A percentile compares a stretch with the other conserved stretches of the same genome.
Evolutionary conservation across 2,888 invertebrate genomes (phyloP).

Genomic region (Yponomeuta sedellus): DNA sequence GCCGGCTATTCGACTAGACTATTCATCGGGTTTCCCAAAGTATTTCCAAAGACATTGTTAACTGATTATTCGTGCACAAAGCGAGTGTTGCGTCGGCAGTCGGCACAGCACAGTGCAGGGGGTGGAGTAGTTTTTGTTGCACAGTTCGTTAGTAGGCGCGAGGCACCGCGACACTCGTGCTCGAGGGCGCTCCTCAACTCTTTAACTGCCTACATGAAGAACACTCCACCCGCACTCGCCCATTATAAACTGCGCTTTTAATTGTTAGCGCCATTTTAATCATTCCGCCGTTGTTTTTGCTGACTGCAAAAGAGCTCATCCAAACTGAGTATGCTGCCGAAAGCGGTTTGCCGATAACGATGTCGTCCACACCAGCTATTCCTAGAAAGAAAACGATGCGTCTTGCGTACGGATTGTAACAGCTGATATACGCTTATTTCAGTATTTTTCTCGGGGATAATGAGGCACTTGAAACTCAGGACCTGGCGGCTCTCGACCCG

Average conservation of each 20-base stretch:
- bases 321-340: neutral
- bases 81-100: conserved; percentile 6
- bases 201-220: conserved; percentile 76
- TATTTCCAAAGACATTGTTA: conserved; percentile 10
- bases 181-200: conserved; percentile 71
- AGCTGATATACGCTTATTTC: conserved; percentile 2
- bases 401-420: conserved; percentile 17
- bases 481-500: conserved; percentile 4
- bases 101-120: neutral
- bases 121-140: conserved; percentile 59
- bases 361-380: neutral
- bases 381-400: neutral
- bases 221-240: conserved; percentile 69
- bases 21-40: too few species aligned
- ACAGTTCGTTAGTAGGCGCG: conserved; percentile 28
- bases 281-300: conserved; percentile 33
- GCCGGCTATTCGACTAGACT: too few species aligned
- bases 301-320: neutral
- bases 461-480: conserved; percentile 11
- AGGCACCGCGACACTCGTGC: conserved; percentile 63
- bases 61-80: conserved; percentile 13
- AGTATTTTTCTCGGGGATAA: conserved; percentile 9
- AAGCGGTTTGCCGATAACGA: neutral
- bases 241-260: conserved; percentile 75
- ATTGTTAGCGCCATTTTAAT: conserved; percentile 72